Evolutionary conservation across 37 sponge, comb jelly and placozoan genomes (phyloP).

Genomic region (Oscarella lobularis): DNA sequence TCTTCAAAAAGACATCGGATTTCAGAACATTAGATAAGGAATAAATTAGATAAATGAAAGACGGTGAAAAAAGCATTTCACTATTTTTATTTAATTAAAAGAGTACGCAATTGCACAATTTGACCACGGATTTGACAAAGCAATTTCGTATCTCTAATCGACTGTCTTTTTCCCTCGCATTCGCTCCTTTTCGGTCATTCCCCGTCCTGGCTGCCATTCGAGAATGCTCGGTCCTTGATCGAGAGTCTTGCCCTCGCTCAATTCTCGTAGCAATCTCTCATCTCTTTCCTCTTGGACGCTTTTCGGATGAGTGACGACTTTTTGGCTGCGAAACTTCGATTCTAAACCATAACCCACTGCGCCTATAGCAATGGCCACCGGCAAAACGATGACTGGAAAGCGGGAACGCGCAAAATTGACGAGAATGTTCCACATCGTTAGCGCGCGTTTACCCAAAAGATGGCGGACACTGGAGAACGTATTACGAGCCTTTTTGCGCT

Average conservation of each 20-base stretch:
- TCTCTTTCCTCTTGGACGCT: not conserved
- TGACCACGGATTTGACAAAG: no score
- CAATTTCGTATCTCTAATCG: not conserved
- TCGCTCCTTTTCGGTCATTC: not conserved
- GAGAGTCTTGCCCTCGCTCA: not conserved
- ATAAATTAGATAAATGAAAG: no score
- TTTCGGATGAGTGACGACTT: not conserved
- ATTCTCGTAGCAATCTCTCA: not conserved
- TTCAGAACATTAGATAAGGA: no score
- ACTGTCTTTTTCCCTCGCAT: not conserved
- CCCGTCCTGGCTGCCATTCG: not conserved
- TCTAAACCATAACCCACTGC: not conserved
- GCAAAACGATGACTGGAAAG: not conserved
- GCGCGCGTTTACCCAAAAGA: no score
- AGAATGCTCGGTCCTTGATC: not conserved
- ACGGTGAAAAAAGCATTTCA: no score
- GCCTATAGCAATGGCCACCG: not conserved
- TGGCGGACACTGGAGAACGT: no score
- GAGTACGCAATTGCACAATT: not conserved
- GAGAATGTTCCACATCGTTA: no score
- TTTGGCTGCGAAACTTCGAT: not conserved
- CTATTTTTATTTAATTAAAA: conserved; percentile 1
- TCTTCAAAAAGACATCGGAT: no score
- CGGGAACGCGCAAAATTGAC: not conserved
- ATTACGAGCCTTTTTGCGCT: no score